Base-by-base conservation (phyloP, 1,140 invertebrate species). In the Ostrea edulis region DNA sequence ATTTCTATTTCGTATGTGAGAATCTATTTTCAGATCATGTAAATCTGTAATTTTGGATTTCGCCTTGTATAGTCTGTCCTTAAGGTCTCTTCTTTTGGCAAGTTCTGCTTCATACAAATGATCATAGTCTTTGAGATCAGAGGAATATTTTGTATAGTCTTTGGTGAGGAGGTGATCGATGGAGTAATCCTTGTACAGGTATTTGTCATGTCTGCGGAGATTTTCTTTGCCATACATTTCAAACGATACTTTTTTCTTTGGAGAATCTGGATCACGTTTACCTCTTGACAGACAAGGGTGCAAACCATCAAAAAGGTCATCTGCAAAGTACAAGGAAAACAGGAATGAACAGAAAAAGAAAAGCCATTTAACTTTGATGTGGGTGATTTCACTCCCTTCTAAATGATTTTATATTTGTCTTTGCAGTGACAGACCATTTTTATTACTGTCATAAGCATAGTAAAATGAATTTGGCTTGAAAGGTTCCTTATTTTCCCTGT, bases 201-300 rank as follows among this genome's bases (percentile, higher is more conserved):
- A 87, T 52, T 86, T 90, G 58, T 90, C 71, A 65, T 90, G 91
- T 35, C 91, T 85, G 35, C 92, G 88, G 14, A 92, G 87, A 87
- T 94, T 94, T 86, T 94, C 93, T 81, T 94, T 94, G 14, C 92
- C 92, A 62, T 92, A 93, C 90, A 92, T 91, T 68, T 94, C 92
- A 90, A 94, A 94, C 11, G 92, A 91, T 22, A 94, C 93, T 82
- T 92, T 92, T 86, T 94, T 94, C 89, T 94, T 94, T 54, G 92
- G 93, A 53, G 92, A 91, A 12, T 93, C 92, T 52, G 89, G 81
- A 54, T 93, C 93, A 52, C 89, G 90, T n/a, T 88, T 90, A 55
- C 91, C 91, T 84, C 92, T 92, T 55, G 91, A 91, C 14, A 93
- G 82, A 88, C 93, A 93, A 22, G 93, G 83, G 25, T 85, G 83